phyloP scores from a whole-genome alignment of 1,140 invertebrate genomes.

The Geopemphigus sp. region DNA sequence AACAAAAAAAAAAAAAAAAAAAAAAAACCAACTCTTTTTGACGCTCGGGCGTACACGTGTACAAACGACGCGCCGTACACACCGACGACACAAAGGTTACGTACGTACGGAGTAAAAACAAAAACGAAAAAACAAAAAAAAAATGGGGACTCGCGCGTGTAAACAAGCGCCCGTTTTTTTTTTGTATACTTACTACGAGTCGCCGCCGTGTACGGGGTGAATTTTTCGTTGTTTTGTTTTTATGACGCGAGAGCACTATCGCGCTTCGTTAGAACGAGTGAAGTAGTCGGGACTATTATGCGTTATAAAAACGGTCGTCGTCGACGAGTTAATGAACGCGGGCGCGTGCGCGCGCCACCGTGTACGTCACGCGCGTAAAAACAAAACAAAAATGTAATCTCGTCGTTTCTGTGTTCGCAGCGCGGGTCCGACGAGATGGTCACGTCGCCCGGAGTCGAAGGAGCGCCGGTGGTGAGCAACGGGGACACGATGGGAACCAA shows the following conservation, averaged over 20 bases:
- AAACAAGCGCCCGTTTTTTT: conserved; percentile 2
- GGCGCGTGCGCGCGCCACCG: too few species aligned
- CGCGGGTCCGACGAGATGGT: conserved; percentile 93
- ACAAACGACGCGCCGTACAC: not conserved
- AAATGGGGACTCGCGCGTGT: too few species aligned
- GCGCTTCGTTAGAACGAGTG: conserved; percentile 30
- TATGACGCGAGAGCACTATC: conserved; percentile 35
- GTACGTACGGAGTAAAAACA: not conserved
- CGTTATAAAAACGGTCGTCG: too few species aligned
- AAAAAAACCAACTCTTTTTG: too few species aligned
- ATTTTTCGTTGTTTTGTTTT: conserved; percentile 31
- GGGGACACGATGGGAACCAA: conserved; percentile 79
- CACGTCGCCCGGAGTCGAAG: conserved; percentile 69
- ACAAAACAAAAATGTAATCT: not conserved
- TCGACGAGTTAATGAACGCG: not conserved
- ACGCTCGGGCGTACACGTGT: not conserved
- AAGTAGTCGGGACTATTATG: conserved; percentile 2
- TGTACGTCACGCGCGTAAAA: not conserved
- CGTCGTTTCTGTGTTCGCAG: conserved; percentile 66
- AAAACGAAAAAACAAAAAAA: not conserved
- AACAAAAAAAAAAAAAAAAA: not conserved
- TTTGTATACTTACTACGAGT: not conserved
- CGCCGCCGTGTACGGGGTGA: too few species aligned
- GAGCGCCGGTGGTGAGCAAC: conserved; percentile 88
- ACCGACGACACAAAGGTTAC: conserved; percentile 8